Evolutionary conservation across 2,888 invertebrate species (phyloP).

Genomic region (Acronicta psi): DNA sequence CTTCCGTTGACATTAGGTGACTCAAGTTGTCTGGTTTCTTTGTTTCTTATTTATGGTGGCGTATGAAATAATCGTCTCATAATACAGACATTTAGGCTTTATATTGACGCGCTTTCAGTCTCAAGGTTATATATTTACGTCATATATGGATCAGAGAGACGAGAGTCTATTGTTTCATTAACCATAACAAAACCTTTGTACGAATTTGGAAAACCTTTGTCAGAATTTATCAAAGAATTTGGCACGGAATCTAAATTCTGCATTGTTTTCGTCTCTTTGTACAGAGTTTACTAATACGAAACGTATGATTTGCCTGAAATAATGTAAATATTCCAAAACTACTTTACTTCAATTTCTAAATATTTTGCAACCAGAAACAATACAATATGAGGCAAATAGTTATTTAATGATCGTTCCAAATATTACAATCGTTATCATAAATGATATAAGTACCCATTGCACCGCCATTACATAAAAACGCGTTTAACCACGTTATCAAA

Average conservation of each 20-base stretch:
- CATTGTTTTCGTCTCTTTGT: slow-evolving; percentile 13
- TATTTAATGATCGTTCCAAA: background rate
- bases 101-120: background rate
- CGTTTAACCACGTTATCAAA: slow-evolving; percentile 40
- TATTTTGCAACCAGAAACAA: background rate
- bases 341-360: too few species aligned
- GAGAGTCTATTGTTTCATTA: slow-evolving; percentile 2
- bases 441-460: background rate
- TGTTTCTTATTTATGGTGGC: slow-evolving; percentile 23
- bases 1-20: slow-evolving; percentile 20
- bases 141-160: slow-evolving; percentile 40
- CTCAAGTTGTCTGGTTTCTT: slow-evolving; percentile 21
- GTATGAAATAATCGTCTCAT: slow-evolving; percentile 3
- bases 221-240: slow-evolving; percentile 18
- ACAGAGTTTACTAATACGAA: background rate
- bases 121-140: background rate
- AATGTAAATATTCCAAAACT: too few species aligned
- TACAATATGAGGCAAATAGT: background rate
- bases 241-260: slow-evolving; percentile 21
- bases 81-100: background rate
- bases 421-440: background rate
- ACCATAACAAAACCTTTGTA: background rate
- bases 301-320: background rate
- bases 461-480: slow-evolving; percentile 8
- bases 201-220: slow-evolving; percentile 28